A percentile compares a stretch with the other conserved stretches of the same genome.
Conservation (phyloP, 2,113 vertebrate genomes). For the Eptesicus fuscus region DNA sequence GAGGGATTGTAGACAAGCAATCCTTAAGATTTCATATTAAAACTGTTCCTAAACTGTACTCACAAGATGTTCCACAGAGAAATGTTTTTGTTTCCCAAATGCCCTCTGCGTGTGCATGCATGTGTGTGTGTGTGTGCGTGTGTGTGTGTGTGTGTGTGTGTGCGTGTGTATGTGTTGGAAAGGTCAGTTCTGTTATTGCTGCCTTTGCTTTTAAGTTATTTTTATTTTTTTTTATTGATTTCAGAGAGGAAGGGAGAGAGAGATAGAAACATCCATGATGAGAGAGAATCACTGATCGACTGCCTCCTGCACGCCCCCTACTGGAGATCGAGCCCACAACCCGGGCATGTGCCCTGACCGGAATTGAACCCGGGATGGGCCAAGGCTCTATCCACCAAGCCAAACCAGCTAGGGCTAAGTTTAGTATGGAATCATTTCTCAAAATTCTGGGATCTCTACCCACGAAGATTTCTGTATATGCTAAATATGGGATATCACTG, state of each 20-base stretch:
- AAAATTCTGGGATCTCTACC: background rate
- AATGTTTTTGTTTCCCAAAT: background rate
- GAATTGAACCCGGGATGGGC: too few species aligned
- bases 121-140: too few species aligned
- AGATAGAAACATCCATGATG: too few species aligned
- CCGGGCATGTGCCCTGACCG: too few species aligned
- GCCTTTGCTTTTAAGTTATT: background rate
- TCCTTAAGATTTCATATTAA: background rate
- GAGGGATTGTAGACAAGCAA: background rate
- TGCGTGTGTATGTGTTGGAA: background rate
- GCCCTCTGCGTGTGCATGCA: background rate
- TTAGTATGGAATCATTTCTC: background rate
- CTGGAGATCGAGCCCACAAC: too few species aligned
- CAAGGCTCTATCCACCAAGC: too few species aligned
- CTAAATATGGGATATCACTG: background rate
- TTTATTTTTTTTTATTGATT: too few species aligned
- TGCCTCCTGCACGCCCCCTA: too few species aligned
- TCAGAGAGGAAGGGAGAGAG: too few species aligned
- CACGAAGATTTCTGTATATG: background rate
- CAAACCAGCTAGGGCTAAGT: too few species aligned
- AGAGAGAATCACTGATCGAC: too few species aligned
- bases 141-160: accelerated
- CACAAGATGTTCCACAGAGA: background rate
- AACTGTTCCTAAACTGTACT: background rate
- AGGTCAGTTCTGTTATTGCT: background rate